Percentiles rank a stretch among this genome's conserved stretches.
These are phyloP conservation scores for Stichopus chloronotus DNA, from an alignment of 35 echinoderm and acorn worm genomes.

Conservation along the genomic window DNA sequence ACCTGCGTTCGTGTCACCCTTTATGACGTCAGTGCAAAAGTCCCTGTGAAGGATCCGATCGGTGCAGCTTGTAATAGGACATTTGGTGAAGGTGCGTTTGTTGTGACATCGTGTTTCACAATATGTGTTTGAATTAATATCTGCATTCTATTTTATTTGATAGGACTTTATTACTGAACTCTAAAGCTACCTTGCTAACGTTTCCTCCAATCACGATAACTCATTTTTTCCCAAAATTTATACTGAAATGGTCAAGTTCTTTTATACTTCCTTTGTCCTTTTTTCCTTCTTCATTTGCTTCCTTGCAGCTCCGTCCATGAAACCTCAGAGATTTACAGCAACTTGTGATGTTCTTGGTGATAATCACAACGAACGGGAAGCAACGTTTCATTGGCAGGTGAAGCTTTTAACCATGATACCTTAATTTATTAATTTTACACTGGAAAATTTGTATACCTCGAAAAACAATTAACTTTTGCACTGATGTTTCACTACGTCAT, in stretches of 20 bases:
- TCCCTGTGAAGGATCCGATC: neutral
- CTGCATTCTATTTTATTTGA: neutral
- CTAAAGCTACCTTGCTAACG: neutral
- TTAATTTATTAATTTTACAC: neutral
- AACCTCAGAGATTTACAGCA: neutral
- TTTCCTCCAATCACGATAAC: neutral
- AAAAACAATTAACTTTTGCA: neutral
- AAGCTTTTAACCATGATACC: neutral
- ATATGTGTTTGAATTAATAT: neutral
- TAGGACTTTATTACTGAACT: neutral
- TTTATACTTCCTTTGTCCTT: neutral
- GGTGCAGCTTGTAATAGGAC: neutral
- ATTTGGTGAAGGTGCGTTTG: neutral
- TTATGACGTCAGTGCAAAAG: neutral
- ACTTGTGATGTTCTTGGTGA: neutral
- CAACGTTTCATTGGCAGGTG: neutral
- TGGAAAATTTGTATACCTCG: neutral
- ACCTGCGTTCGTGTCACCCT: neutral
- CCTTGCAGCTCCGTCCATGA: neutral
- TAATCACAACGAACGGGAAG: neutral
- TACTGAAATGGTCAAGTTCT: neutral
- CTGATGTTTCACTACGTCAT: neutral
- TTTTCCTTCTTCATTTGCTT: neutral
- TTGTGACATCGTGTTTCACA: neutral
- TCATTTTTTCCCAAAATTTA: neutral